Evolutionary conservation across 2,888 invertebrate genomes (phyloP).

Genomic region (Hyppa rectilinea): DNA sequence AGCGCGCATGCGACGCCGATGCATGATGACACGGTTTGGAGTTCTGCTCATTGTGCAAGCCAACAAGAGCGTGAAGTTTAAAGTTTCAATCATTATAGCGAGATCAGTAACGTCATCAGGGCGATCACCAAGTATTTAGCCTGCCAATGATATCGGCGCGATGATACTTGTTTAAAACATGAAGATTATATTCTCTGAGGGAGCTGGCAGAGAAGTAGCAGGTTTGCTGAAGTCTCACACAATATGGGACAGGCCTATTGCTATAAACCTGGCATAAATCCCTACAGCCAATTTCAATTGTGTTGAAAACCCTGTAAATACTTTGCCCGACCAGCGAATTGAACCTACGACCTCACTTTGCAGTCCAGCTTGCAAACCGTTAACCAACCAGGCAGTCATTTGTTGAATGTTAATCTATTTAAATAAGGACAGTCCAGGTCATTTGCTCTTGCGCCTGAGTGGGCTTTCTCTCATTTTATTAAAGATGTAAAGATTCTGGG

Average conservation of each 20-base stretch:
- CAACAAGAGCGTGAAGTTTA: constrained; percentile 62
- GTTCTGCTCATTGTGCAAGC: constrained; percentile 59
- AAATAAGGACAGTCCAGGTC: not conserved
- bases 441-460: constrained; percentile 18
- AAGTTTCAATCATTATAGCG: constrained; percentile 56
- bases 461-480: not conserved
- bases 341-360: not conserved
- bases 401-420: constrained; percentile 10
- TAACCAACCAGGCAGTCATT: not conserved
- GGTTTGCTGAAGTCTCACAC: not conserved
- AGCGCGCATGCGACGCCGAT: constrained; percentile 19
- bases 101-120: constrained; percentile 38
- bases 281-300: not conserved
- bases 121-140: constrained; percentile 8
- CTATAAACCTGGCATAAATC: not conserved
- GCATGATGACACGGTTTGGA: constrained; percentile 52
- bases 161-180: constrained; percentile 1
- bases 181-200: not conserved
- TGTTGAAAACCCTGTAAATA: not conserved
- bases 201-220: not conserved
- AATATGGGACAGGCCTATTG: not conserved
- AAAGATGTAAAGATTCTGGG: not conserved
- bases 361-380: no score
- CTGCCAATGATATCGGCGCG: constrained; percentile 15
- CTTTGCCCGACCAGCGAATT: not conserved